These are phyloP conservation scores for Hippocampus abdominalis DNA, from an alignment of 2,113 vertebrate genomes.

Conservation along the genomic window DNA sequence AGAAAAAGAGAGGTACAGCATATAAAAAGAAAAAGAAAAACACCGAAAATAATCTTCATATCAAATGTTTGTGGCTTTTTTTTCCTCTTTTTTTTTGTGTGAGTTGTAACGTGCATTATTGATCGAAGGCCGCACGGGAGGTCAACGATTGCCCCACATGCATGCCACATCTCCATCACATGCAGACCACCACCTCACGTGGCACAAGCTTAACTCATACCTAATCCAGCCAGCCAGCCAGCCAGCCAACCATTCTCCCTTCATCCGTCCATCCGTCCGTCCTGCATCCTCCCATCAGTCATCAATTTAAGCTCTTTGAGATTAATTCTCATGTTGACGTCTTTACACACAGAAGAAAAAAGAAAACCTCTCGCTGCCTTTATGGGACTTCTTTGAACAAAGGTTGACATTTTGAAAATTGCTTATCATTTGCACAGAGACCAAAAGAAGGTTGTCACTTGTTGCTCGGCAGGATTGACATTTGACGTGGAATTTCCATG, in stretches of 20 bases:
- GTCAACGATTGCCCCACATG: neutral
- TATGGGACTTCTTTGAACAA: neutral
- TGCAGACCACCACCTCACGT: neutral
- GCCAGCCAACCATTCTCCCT: conserved; percentile 13
- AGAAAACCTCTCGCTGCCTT: neutral
- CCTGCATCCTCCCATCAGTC: conserved; percentile 28
- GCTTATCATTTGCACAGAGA: neutral
- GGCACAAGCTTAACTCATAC: conserved; percentile 4
- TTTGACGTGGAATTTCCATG: too few relatives aligned
- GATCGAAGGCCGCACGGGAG: neutral
- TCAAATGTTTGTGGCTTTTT: neutral
- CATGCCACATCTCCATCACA: neutral
- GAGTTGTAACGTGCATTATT: neutral
- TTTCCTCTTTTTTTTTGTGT: neutral
- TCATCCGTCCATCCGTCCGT: conserved; percentile 37
- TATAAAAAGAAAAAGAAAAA: too few relatives aligned
- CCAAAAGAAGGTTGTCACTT: neutral
- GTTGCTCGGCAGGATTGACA: neutral
- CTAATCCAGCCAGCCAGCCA: conserved; percentile 23
- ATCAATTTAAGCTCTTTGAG: conserved; percentile 4
- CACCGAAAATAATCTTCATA: too few relatives aligned
- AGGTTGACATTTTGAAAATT: neutral
- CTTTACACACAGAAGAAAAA: neutral
- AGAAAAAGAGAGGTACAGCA: too few relatives aligned
- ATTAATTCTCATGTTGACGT: neutral